Evolutionary conservation across 1,140 invertebrate genomes (phyloP), one percentile per base, ranked within the genome.

Genomic region (Drosophila obscura): DNA sequence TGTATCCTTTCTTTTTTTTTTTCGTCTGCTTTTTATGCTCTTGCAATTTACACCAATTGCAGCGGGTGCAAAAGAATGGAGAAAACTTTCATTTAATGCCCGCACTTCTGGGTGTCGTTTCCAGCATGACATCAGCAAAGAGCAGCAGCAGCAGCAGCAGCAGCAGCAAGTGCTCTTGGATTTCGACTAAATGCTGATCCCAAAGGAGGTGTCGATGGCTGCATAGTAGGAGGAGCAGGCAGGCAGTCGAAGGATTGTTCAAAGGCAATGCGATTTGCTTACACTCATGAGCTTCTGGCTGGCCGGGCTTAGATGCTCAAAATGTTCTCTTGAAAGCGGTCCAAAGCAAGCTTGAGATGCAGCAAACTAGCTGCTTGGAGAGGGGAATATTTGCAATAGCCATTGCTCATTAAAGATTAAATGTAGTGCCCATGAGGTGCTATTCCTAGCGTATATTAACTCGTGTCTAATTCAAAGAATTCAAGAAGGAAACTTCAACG

Each of bases 21-120:
- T n/a, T 77, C 64, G 50, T 62, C 46, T 58, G 51, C 55, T 63
- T 57, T 82, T 81, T 88, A 67, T 67, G 49, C 55, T 56, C 69
- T 82, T 64, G 71, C 83, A 82, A 73, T 87, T 88, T 82, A 79
- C 58, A 80, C 57, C 74, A 83, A 88, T 82, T 88, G 77, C 73
- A 76, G 43, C 39, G 39, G 31, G 48, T 57, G 46, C 19, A 19
- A 50, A 50, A 63, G 53, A 53, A 60, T 45, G 22, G 45, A 85
- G 57, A 28, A 39, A 81, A 76, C 55, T 79, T 77, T 71, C 82
- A 48, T 65, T 82, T 88, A 87, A 87, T 87, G 61, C 78, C 82
- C 82, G 67, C 82, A 85, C 78, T 85, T 85, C 78, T 71, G 69
- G 81, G 74, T 85, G 65, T 81, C 82, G 73, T 87, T 81, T 67